phyloP scores from a whole-genome alignment of 2,113 vertebrate species.

The Chunga burmeisteri region DNA sequence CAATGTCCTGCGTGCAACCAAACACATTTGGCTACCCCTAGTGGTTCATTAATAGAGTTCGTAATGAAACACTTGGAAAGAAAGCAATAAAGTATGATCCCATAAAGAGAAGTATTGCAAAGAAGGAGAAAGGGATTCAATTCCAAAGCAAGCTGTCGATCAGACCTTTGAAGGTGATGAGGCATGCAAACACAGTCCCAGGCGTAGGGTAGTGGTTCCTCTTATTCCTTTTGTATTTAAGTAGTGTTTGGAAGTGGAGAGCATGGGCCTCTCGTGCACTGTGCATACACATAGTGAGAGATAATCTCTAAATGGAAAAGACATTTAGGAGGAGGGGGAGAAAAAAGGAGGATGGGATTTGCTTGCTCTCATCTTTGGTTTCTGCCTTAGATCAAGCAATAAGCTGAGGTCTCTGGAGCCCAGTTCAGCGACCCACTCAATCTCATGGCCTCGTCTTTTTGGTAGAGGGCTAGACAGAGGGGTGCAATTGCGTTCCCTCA shows the following conservation, averaged over 20 bases:
- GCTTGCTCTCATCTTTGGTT: not conserved
- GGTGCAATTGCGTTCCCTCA: not conserved
- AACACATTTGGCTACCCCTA: slow-evolving; percentile 11
- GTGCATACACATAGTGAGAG: not conserved
- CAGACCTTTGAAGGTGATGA: not conserved
- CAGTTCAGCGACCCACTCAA: not conserved
- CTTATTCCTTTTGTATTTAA: not conserved
- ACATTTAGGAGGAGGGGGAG: too few relatives aligned
- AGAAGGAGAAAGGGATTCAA: not conserved
- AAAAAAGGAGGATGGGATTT: not conserved
- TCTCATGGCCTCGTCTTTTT: not conserved
- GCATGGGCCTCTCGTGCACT: not conserved
- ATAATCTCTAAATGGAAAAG: not conserved
- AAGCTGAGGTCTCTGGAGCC: not conserved
- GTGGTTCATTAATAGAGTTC: not conserved
- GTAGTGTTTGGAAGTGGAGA: not conserved
- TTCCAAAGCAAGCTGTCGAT: not conserved
- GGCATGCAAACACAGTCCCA: not conserved
- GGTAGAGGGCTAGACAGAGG: not conserved
- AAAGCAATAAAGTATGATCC: not conserved
- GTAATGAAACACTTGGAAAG: slow-evolving; percentile 9
- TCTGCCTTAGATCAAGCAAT: not conserved
- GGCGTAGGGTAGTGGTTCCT: not conserved
- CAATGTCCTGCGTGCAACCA: not conserved
- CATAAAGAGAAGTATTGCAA: not conserved